Evolutionary conservation across 1,140 invertebrate species (phyloP).

Genomic region (Anastatus disparis): DNA sequence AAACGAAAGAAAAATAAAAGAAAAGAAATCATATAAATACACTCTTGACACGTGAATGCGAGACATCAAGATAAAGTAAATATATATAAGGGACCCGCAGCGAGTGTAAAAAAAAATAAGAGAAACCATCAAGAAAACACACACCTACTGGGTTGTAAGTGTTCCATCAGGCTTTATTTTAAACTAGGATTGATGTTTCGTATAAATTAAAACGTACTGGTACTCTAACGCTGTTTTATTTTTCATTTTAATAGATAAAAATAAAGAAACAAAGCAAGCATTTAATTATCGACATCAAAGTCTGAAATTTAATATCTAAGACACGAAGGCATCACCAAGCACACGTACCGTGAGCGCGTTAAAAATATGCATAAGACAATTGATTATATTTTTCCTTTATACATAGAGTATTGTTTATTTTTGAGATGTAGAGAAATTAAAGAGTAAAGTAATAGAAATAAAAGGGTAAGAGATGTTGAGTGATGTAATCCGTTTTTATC

Average conservation of each 20-base stretch:
- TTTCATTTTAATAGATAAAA: not conserved
- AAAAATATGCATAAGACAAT: no score
- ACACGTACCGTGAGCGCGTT: constrained; percentile 53
- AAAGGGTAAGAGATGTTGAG: no score
- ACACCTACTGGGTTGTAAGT: not conserved
- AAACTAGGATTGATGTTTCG: no score
- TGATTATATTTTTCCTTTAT: no score
- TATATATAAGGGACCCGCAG: constrained; percentile 26
- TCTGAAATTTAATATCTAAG: no score
- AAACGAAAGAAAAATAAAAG: not conserved
- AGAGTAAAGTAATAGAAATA: no score
- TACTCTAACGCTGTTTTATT: constrained; percentile 45
- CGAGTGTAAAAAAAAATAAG: not conserved
- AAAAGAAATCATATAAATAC: no score
- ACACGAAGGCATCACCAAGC: constrained; percentile 59
- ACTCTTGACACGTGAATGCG: no score
- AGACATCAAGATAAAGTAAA: not conserved
- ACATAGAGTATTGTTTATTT: no score
- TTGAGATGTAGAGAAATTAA: no score
- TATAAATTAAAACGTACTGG: constrained; percentile 55
- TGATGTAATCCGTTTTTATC: constrained; percentile 26
- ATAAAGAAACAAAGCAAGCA: no score
- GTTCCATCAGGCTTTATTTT: not conserved
- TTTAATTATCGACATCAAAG: no score
- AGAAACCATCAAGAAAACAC: not conserved